A percentile compares a stretch with the other conserved stretches of the same genome.
These are phyloP conservation scores for Atta texana DNA, from an alignment of 1,140 invertebrate genomes.

Conservation along the genomic window DNA sequence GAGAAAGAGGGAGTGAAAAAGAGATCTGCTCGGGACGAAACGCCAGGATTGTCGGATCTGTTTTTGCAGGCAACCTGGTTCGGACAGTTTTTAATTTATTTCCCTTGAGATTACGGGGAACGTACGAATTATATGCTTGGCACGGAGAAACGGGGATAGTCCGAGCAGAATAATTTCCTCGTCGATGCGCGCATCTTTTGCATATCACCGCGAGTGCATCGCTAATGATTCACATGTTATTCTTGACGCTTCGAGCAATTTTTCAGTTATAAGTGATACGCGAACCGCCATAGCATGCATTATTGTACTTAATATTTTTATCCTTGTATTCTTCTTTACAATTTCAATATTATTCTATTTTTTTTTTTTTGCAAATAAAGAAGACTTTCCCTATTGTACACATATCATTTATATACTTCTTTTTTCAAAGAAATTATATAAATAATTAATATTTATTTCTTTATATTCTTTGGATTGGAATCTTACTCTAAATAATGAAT, in stretches of 20 bases:
- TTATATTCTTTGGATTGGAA: no score
- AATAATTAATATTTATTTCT: no score
- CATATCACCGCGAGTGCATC: neutral
- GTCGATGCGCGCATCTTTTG: neutral
- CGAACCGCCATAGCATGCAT: neutral
- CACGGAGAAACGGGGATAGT: neutral
- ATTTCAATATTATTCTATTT: neutral
- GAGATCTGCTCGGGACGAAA: neutral
- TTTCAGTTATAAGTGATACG: neutral
- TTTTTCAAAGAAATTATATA: no score
- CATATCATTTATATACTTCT: no score
- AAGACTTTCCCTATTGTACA: neutral
- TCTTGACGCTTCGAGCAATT: neutral
- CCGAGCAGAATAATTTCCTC: neutral
- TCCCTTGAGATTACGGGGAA: conserved; percentile 23
- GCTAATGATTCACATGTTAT: conserved; percentile 23
- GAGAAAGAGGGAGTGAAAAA: neutral
- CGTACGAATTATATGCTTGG: conserved; percentile 46
- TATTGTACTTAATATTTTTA: neutral
- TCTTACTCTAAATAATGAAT: no score
- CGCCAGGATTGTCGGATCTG: neutral
- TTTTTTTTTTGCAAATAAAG: neutral
- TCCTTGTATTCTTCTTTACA: neutral
- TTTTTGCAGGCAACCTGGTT: conserved; percentile 8
- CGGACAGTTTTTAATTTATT: conserved; percentile 52